Conservation (phyloP, 2,113 vertebrate species). For the Clinocottus analis region DNA sequence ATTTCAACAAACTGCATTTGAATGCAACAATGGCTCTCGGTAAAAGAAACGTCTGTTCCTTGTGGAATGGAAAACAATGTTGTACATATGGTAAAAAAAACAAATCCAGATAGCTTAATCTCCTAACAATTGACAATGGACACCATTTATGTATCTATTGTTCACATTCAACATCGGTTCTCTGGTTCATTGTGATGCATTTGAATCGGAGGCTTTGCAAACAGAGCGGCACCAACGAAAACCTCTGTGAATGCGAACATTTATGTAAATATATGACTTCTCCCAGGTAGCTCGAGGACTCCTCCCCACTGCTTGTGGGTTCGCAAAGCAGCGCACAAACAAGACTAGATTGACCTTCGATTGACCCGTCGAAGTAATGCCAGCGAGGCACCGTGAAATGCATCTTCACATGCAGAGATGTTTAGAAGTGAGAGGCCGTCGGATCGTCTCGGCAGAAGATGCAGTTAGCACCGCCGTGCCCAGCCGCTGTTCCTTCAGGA, state of each 20-base stretch:
- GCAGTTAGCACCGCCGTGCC: neutral
- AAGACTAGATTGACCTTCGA: neutral
- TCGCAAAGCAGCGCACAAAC: neutral
- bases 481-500: neutral
- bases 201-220: neutral
- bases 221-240: too few relatives aligned
- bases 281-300: neutral
- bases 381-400: constrained; percentile 2
- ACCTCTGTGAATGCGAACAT: constrained; percentile 53
- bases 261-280: constrained; percentile 51
- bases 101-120: too few relatives aligned
- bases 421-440: neutral
- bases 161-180: constrained; percentile 45
- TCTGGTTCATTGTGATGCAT: neutral
- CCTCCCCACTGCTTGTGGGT: neutral
- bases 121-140: too few relatives aligned
- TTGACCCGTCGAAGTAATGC: constrained; percentile 2
- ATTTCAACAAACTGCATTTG: constrained; percentile 27
- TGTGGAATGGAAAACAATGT: too few relatives aligned
- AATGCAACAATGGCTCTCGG: constrained; percentile 16
- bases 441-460: constrained; percentile 15
- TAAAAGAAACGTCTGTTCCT: too few relatives aligned
- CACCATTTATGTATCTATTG: constrained; percentile 49
- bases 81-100: too few relatives aligned
- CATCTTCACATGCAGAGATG: constrained; percentile 12